Base-by-base conservation (phyloP, 92 coral and sea anemone genomes). In the Scolanthus callimorphus region DNA sequence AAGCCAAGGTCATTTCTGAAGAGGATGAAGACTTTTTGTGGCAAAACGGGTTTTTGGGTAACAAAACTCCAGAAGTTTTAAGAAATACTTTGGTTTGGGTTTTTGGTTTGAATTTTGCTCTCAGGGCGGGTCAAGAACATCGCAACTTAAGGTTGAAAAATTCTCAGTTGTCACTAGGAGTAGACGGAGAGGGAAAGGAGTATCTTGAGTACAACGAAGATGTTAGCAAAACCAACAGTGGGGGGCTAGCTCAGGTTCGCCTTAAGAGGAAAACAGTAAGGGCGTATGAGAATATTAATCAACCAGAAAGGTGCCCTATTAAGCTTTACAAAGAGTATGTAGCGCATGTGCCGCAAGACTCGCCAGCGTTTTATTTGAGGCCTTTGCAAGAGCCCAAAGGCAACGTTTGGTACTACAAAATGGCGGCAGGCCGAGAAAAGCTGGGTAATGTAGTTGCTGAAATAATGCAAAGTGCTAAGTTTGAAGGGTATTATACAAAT, bases 351-450 rank as follows among this genome's bases (percentile, higher is more conserved):
- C 68, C 69, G 27, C 41, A 27, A 28, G 55, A 51, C 24, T 37
- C 76, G 17, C 47, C 57, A 27, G 66, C 68, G 28, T 58, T 69
- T 47, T 69, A 69, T 69, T 58, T 69, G 37, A 61, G 57, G 53
- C 57, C 57, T 69, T 69, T 39, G 43, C 30, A 61, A 27, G 63
- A 69, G 56, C 57, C 76, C 22, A 58, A 58, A 49, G 67, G 57
- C 17, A 37, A 69, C 31, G 29, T 58, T 57, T 69, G 76, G 68
- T 69, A 69, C 47, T 69, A 69, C 47, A 69, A 46, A 54, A 69
- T 43, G 55, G 67, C 69, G 26, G 68, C 68, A 19, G 67, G 76
- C 27, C 64, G 76, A 53, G 67, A 69, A 49, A 69, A 66, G 38
- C 48, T 57, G 57, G 67, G 76, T 27, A 69, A 43, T 47, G 57